phyloP scores from a whole-genome alignment of 2,797 vertebrate genomes.

The Cephalopachus bancanus region DNA sequence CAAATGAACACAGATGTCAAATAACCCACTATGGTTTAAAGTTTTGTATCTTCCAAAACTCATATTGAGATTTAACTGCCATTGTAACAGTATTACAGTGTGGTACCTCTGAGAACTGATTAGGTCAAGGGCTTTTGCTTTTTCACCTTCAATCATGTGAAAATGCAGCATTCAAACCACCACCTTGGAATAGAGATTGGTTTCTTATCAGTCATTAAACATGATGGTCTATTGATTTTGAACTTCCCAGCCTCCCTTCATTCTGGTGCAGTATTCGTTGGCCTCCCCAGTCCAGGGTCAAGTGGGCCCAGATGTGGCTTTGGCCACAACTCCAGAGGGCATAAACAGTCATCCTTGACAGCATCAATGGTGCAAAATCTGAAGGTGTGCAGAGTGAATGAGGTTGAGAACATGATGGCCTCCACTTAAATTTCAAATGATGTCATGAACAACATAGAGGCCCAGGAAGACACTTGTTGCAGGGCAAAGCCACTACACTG shows the following conservation, averaged over 20 bases:
- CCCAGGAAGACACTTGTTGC: neutral
- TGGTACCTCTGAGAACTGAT: neutral
- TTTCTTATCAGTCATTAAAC: no score
- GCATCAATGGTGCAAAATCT: neutral
- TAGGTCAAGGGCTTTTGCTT: neutral
- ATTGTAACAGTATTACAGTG: neutral
- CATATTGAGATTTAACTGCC: neutral
- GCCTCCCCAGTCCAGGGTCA: neutral
- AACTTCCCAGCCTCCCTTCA: neutral
- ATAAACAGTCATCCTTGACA: neutral
- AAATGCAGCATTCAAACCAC: neutral
- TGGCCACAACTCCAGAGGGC: neutral
- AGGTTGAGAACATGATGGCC: neutral
- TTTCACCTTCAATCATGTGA: neutral
- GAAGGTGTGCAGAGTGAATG: neutral
- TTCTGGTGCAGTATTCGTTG: neutral
- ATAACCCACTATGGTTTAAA: neutral
- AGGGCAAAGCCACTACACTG: neutral
- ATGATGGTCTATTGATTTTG: neutral
- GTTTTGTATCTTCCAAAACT: neutral
- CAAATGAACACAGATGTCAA: neutral
- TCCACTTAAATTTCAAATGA: neutral
- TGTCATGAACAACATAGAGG: neutral
- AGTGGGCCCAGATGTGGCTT: neutral
- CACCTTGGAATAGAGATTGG: neutral